Base-by-base conservation (phyloP, 1,140 invertebrate genomes). In the Drosophila saltans region DNA sequence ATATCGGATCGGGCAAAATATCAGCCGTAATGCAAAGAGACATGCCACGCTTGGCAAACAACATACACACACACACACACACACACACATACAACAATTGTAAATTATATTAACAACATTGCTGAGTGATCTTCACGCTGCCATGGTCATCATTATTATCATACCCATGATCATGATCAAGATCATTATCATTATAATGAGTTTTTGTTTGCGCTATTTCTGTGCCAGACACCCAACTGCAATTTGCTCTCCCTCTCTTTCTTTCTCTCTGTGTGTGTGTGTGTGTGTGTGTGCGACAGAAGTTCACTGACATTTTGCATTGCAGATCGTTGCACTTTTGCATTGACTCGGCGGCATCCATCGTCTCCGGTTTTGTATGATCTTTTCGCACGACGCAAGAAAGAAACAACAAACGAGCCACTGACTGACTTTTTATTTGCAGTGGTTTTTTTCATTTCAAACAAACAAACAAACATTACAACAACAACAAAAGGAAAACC, bases 291-390 rank as follows among this genome's bases (percentile, higher is more conserved):
- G 7, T 52, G 21, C 26, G 45, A 21, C 45, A 52, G 7, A 86
- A 86, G 82, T 88, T 83, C 84, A 88, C 84, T 88, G 84, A 89
- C 84, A 88, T 90, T 90, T 83, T 45, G 77, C 80, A 81, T 66
- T 85, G 85, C 85, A 75, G 84, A 80, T 77, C 84, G 78, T 89
- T 90, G 84, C 84, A 88, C 84, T 89, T 84, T 90, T 81, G 85
- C 81, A 63, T 69, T 57, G 80, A 21, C 21, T 52, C 45, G 45
- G 7, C 24, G 48, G 58, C 77, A 62, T 52, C 60, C 45, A 52
- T 24, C 45, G 45, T 52, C 45, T 52, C 45, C 45, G 21, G 45
- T 52, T 52, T 52, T 59, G 3, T 11, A 33, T 59, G 73, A 77
- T 77, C 75, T 71, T 45, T 36, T 56, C 56, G 60, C 73, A 77